These are phyloP conservation scores for Prunella fulvescens DNA, from an alignment of 2,113 vertebrate genomes.

Conservation along the genomic window DNA sequence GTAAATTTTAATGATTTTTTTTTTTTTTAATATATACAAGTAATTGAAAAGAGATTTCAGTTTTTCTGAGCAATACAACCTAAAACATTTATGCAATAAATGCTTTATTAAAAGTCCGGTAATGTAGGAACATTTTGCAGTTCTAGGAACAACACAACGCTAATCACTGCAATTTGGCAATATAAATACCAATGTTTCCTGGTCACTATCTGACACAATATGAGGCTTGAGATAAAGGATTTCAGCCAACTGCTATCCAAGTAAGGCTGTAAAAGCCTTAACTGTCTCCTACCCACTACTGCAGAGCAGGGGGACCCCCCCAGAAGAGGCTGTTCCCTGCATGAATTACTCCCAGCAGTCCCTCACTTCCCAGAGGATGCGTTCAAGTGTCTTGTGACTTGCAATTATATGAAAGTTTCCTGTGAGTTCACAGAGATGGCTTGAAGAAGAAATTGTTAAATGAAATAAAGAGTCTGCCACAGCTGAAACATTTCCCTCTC, in stretches of 20 bases:
- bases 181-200: neutral
- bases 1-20: neutral
- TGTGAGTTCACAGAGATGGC: neutral
- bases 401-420: neutral
- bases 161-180: neutral
- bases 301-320: neutral
- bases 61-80: neutral
- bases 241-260: neutral
- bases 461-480: neutral
- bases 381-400: neutral
- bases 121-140: neutral
- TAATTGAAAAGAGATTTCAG: neutral
- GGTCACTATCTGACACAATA: neutral
- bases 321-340: neutral
- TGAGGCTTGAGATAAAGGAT: neutral
- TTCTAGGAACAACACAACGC: neutral
- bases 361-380: neutral
- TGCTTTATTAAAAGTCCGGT: neutral
- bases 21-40: neutral
- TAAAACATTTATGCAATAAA: neutral
- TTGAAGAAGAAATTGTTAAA: neutral
- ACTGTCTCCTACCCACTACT: neutral
- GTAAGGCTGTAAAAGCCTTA: neutral
- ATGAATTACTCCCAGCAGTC: neutral
- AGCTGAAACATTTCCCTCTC: neutral